Evolutionary conservation across 2,113 vertebrate genomes (phyloP), one percentile per base, ranked within the genome.

Genomic region (Neolamprologus modestus): DNA sequence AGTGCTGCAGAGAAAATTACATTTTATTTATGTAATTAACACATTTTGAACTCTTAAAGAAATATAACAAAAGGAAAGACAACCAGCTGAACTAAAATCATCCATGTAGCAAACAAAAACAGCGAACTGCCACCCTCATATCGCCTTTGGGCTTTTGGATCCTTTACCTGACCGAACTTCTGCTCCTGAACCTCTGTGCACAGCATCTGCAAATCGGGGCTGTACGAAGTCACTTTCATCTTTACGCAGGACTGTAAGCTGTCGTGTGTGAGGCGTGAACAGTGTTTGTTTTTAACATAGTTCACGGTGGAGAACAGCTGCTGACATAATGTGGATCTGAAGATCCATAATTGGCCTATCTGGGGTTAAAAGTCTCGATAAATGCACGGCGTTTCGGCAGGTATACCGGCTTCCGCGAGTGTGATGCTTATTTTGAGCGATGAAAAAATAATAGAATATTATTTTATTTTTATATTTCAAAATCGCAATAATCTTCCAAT

Each of bases 371-470:
- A n/a, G 50, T 53, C 50, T 53, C 0, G 2, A 53, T 53, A 53
- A 53, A 53, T 10, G 0, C 9, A n/a, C 0, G 0, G 2, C 1
- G 2, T 53, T 53, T 53, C 0, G 1, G 9, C 9, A 0, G 19
- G 19, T 11, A 2, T 0, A 53, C 52, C 0, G 3, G 19, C 19
- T 53, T 53, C 52, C 3, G 16, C 0, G 1, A 53, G 52, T 6
- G n/a, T 53, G 1, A 1, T 0, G 0, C 52, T 21, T 53, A 21
- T 21, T 53, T 53, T 53, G 19, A 53, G 52, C 3, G 1, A 53
- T 53, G 52, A n/a, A 53, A 53, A 21, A 21, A 52, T 53, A 10
- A 53, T 21, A 53, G 19, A 53, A 53, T 53, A 21, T 21, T 0
- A 21, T 53, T 53, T 0, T 21, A 53, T 4, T 53, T 21, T 53